A percentile compares a stretch with the other conserved stretches of the same genome.
These are phyloP conservation scores for Henricia sp. DNA, from an alignment of 53 echinoderm and acorn worm species.

Conservation along the genomic window DNA sequence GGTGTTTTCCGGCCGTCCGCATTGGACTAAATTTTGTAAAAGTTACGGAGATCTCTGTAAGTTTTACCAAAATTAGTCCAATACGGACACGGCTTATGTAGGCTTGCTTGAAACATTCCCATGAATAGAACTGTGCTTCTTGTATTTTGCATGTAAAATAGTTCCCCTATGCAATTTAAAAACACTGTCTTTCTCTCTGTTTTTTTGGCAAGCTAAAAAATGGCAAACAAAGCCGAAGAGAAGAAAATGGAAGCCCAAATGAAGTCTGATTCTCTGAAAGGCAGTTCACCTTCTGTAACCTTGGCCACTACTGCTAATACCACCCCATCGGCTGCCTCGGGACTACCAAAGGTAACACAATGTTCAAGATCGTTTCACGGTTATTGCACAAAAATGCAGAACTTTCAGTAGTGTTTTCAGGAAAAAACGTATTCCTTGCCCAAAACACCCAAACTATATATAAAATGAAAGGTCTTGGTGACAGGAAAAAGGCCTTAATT, in stretches of 20 bases:
- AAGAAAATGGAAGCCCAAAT: constrained; percentile 43
- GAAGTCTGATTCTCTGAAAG: constrained; percentile 27
- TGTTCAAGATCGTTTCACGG: too few species aligned
- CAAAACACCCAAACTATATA: too few species aligned
- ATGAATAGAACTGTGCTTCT: too few species aligned
- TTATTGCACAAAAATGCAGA: not conserved
- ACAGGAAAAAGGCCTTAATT: not conserved
- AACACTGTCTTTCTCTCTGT: too few species aligned
- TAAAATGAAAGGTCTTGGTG: not conserved
- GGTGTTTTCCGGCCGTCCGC: too few species aligned
- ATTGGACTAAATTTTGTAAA: too few species aligned
- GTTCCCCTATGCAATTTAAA: too few species aligned
- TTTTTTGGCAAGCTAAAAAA: not conserved
- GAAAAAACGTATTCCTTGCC: not conserved
- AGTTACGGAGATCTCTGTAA: too few species aligned
- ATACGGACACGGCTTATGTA: too few species aligned
- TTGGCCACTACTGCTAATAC: constrained; percentile 11
- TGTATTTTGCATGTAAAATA: too few species aligned
- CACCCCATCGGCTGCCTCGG: constrained; percentile 35
- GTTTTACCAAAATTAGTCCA: too few species aligned
- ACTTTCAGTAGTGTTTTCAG: not conserved
- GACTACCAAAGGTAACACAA: constrained; percentile 58
- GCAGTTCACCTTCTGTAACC: constrained; percentile 21
- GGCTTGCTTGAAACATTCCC: too few species aligned
- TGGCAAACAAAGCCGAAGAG: constrained; percentile 62